Evolutionary conservation across 2,888 invertebrate species (phyloP).

Genomic region (Lasioglossum calceatum): DNA sequence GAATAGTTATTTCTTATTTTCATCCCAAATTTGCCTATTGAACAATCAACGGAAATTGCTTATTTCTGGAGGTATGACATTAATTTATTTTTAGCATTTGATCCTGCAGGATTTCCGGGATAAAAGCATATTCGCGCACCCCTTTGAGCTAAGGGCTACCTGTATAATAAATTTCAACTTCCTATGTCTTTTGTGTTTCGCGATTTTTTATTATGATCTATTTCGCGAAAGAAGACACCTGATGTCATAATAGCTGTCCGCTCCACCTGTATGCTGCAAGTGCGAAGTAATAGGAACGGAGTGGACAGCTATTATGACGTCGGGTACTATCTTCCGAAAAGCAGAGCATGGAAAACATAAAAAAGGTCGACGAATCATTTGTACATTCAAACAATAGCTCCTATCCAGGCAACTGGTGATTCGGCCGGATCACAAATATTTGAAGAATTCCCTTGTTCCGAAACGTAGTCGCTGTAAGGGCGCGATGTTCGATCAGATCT

Average conservation of each 20-base stretch:
- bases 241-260: not conserved
- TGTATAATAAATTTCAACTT: too few species aligned
- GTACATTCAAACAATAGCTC: not conserved
- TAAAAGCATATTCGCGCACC: too few species aligned
- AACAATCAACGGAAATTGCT: too few species aligned
- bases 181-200: too few species aligned
- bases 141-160: too few species aligned
- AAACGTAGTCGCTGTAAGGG: conserved; percentile 39
- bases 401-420: not conserved
- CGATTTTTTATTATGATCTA: too few species aligned
- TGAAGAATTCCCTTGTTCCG: conserved; percentile 23
- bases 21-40: too few species aligned
- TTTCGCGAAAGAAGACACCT: not conserved
- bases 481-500: conserved; percentile 37
- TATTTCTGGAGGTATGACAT: too few species aligned
- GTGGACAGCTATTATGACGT: not conserved
- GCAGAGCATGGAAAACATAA: not conserved
- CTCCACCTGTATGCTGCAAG: not conserved
- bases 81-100: too few species aligned
- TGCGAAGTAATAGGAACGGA: not conserved
- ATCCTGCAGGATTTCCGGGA: too few species aligned
- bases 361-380: not conserved
- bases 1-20: too few species aligned
- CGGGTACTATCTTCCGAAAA: not conserved
- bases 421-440: conserved; percentile 28